phyloP scores from a whole-genome alignment of 1,140 invertebrate species.

The Goniozus legneri region DNA sequence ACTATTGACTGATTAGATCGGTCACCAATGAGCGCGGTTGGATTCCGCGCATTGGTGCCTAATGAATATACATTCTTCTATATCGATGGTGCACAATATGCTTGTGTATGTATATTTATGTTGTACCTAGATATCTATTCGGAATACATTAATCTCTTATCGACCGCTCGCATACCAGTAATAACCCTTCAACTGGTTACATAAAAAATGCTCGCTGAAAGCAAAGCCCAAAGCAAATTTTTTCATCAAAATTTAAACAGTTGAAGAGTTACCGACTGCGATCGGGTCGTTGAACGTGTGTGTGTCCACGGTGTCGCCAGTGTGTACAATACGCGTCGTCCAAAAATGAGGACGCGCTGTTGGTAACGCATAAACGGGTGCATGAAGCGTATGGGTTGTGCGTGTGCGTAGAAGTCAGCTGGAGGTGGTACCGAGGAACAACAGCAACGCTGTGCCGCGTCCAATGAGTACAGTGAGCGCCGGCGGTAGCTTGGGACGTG shows the following conservation, averaged over 20 bases:
- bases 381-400: slow-evolving; percentile 47
- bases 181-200: too few relatives aligned
- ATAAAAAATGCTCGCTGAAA: too few relatives aligned
- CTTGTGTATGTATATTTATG: slow-evolving; percentile 56
- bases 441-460: slow-evolving; percentile 29
- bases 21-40: slow-evolving; percentile 31
- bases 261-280: too few relatives aligned
- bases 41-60: slow-evolving; percentile 34
- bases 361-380: slow-evolving; percentile 38
- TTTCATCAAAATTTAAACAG: too few relatives aligned
- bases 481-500: slow-evolving; percentile 47
- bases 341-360: slow-evolving; percentile 20
- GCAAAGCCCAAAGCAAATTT: too few relatives aligned
- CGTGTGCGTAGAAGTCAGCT: slow-evolving; percentile 51
- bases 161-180: too few relatives aligned
- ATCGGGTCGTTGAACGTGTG: slow-evolving; percentile 42
- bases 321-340: slow-evolving; percentile 22
- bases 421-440: slow-evolving; percentile 51
- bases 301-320: slow-evolving; percentile 43
- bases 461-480: slow-evolving; percentile 47
- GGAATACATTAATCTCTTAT: too few relatives aligned
- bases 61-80: slow-evolving; percentile 37
- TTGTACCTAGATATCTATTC: slow-evolving; percentile 51
- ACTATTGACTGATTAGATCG: slow-evolving; percentile 33
- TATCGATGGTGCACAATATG: slow-evolving; percentile 50